phyloP scores from a whole-genome alignment of 2,797 vertebrate species.

The Notamacropus eugenii region DNA sequence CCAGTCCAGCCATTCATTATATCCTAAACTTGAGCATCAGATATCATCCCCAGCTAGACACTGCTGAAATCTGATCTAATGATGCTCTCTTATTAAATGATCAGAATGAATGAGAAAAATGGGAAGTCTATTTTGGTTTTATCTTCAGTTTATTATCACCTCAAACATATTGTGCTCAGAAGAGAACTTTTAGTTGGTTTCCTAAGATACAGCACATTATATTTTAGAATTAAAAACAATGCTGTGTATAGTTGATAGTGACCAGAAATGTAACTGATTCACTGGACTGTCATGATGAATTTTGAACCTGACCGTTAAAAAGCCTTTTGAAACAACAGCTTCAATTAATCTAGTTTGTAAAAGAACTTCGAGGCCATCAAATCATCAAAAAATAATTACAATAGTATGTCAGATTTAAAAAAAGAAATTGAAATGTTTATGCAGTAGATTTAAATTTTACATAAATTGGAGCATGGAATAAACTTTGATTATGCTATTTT shows the following conservation, averaged over 20 bases:
- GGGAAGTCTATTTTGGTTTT: not conserved
- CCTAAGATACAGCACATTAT: constrained; percentile 24
- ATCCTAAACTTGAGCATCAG: constrained; percentile 8
- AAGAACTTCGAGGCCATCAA: constrained; percentile 74
- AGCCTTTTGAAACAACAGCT: constrained; percentile 81
- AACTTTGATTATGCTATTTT: constrained; percentile 63
- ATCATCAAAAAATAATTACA: constrained; percentile 79
- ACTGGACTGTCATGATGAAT: constrained; percentile 78
- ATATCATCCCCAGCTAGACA: not conserved
- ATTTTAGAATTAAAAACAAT: constrained; percentile 51
- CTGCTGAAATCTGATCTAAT: not conserved
- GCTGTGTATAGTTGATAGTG: constrained; percentile 72
- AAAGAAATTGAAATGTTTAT: constrained; percentile 63
- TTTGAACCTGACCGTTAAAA: constrained; percentile 75
- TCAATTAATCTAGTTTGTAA: constrained; percentile 81
- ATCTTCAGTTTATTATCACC: not conserved
- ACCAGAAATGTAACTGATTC: constrained; percentile 75
- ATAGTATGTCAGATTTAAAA: constrained; percentile 62
- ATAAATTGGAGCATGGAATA: constrained; percentile 3
- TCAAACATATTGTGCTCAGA: not conserved
- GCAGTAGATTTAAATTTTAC: constrained; percentile 49
- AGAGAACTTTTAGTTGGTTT: constrained; percentile 56
- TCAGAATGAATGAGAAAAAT: constrained; percentile 7
- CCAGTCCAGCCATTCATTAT: not conserved
- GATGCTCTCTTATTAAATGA: not conserved